Conservation (phyloP, 2,797 vertebrate genomes). For the Girardinus metallicus region DNA sequence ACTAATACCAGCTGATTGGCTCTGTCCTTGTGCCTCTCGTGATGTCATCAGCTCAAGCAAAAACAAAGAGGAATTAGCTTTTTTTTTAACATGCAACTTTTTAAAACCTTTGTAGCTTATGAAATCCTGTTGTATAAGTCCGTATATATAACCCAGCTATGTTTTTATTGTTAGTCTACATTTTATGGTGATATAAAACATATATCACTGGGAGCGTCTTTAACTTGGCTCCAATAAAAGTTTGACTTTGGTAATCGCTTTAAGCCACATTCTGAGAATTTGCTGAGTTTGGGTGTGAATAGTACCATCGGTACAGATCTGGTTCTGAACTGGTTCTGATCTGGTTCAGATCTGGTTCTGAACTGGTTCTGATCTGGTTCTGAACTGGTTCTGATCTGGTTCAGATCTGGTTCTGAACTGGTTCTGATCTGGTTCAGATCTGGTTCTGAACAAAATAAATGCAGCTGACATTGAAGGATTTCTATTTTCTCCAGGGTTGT, state of each 20-base stretch:
- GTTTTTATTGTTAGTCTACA: background rate
- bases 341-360: background rate
- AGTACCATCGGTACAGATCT: no score
- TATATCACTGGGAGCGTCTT: background rate
- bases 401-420: background rate
- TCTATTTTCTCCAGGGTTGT: slow-evolving; percentile 12
- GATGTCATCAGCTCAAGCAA: background rate
- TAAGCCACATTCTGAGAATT: background rate
- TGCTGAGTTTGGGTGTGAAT: background rate
- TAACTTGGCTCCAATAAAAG: background rate
- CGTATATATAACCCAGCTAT: background rate
- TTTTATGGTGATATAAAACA: background rate
- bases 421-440: background rate
- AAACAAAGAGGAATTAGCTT: background rate
- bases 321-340: background rate
- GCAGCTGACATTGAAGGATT: slow-evolving; percentile 2
- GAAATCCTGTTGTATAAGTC: background rate
- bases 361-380: background rate
- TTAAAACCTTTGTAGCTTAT: background rate
- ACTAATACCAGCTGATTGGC: background rate
- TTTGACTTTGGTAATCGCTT: background rate
- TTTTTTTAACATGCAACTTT: background rate
- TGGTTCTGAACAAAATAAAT: slow-evolving; percentile 7
- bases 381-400: background rate
- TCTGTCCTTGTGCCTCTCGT: background rate